Base-by-base conservation (phyloP, 2,797 vertebrate species). In the Sebastes nivosus region DNA sequence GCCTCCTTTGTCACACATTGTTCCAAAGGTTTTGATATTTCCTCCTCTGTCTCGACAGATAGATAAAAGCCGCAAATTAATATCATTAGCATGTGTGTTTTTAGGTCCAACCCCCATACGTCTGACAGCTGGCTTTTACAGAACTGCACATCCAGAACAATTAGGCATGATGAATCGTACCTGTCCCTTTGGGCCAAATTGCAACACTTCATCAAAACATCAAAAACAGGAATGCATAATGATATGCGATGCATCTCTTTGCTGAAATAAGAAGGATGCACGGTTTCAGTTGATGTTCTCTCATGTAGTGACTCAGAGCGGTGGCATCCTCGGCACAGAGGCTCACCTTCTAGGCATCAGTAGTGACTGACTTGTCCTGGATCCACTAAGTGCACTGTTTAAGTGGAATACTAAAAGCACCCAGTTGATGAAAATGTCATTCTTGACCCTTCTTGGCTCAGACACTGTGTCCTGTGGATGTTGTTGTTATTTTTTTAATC, bases 31-130 rank as follows among this genome's bases (percentile, higher is more conserved):
- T 95, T 94, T 86, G 83, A 89, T 92, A 87, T 90, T 91, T 90
- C 87, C 76, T 81, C 82, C 63, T 83, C 69, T 85, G 85, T 91
- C 89, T 93, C 82, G 46, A 85, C 87, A 89, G 91, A 92, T 85
- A 92, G 89, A 93, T 93, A 89, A 94, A 93, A 88, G 83, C 84
- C 54, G 58, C 32, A 85, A 85, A 94, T 94, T 90, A 91, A 89
- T 86, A 80, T 91, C 91, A 95, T 95, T 93, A 94, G 88, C 83
- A 87, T 89, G 89, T 87, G 77, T 73, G 63, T 72, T 89, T 87
- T 81, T 81, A 86, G 77, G 77, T 88, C 83, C 75, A 59, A 24
- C 69, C 84, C 73, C 76, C 72, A 42, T 75, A 77, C 58, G 74
- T 87, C 87, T 71, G 79, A 93, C 89, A 87, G 91, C 80, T 83